A percentile compares a stretch with the other conserved stretches of the same genome.
These are phyloP conservation scores for Passer montanus DNA, from an alignment of 2,113 vertebrate species.

Conservation along the genomic window DNA sequence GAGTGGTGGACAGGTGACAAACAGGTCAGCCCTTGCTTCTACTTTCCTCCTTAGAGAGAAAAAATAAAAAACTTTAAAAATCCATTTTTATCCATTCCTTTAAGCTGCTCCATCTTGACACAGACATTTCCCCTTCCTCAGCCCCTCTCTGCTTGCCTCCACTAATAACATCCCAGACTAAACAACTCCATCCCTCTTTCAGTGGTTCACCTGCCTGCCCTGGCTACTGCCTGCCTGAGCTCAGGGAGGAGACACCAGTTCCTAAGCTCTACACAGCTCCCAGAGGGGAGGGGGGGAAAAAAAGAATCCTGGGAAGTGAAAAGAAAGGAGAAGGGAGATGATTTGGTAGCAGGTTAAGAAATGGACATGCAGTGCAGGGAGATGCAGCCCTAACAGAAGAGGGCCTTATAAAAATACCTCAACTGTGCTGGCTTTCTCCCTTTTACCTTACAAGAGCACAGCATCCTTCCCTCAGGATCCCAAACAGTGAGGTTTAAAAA, in stretches of 20 bases:
- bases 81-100: neutral
- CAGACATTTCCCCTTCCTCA: neutral
- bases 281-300: neutral
- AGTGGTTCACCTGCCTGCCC: neutral
- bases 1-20: neutral
- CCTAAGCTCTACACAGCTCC: neutral
- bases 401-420: neutral
- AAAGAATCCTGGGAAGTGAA: neutral
- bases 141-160: neutral
- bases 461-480: neutral
- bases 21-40: neutral
- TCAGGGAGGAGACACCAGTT: neutral
- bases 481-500: neutral
- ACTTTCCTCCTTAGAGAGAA: neutral
- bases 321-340: neutral
- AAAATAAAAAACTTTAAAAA: neutral
- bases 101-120: neutral
- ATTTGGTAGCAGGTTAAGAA: neutral
- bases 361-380: neutral
- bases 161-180: neutral
- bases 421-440: neutral
- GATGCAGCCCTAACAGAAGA: neutral
- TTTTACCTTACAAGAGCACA: neutral
- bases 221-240: neutral
- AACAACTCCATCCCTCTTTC: neutral